Evolutionary conservation across 2,113 vertebrate genomes (phyloP).

Genomic region (Cairina moschata): DNA sequence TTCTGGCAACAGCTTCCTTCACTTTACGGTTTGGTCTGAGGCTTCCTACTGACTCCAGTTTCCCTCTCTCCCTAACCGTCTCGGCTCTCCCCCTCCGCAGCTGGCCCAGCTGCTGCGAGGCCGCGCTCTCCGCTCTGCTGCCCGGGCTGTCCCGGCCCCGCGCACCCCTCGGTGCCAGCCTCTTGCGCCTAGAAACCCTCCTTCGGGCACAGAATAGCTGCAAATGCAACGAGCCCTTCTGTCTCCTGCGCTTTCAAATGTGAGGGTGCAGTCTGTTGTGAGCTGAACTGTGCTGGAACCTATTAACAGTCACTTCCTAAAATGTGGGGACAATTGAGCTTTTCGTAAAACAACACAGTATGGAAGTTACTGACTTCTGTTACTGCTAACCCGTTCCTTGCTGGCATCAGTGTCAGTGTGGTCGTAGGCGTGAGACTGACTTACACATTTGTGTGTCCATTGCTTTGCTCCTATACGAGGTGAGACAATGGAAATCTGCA

Average conservation of each 20-base stretch:
- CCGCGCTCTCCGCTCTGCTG: background rate
- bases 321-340: background rate
- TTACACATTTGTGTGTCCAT: background rate
- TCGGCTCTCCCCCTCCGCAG: slow-evolving; percentile 27
- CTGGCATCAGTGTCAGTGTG: background rate
- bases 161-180: background rate
- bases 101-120: background rate
- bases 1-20: slow-evolving; percentile 62
- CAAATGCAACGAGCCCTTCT: background rate
- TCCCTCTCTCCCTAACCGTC: slow-evolving; percentile 58
- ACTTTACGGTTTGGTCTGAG: slow-evolving; percentile 37
- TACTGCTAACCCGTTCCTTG: background rate
- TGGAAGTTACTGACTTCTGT: background rate
- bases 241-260: background rate
- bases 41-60: slow-evolving; percentile 39
- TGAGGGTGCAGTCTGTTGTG: background rate
- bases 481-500: background rate
- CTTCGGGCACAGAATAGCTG: background rate
- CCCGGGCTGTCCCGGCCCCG: background rate
- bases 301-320: background rate
- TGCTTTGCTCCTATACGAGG: background rate
- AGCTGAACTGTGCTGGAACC: background rate
- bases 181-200: background rate
- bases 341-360: background rate
- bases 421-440: background rate